Base-by-base conservation (phyloP, 2,888 invertebrate species). In the Drosophila neutralis region DNA sequence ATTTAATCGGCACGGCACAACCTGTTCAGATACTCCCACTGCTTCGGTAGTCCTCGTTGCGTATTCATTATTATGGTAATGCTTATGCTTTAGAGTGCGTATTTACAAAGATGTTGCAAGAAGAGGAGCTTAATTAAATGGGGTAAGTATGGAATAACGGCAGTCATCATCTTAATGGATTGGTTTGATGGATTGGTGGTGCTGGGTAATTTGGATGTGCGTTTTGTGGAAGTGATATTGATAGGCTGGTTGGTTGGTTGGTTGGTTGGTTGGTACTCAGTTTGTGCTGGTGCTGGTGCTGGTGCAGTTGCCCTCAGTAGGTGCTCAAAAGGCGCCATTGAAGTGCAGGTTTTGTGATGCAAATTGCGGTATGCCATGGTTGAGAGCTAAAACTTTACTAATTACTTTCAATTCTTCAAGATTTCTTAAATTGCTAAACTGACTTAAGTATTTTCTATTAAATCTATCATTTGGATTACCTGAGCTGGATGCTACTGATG, bases 361-460 rank as follows among this genome's bases (percentile, higher is more conserved):
- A 79, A 91, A 93, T 76, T 92, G 89, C 80, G 89, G 91, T n/a
- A 96, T 94, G 56, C 96, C 96, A 87, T 97, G 97, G 92, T 97
- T 97, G 64, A 97, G 93, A 11, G 97, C 96, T 85, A 97, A 93
- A 70, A 97, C 96, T 93, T 97, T 97, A 53, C 96, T 95, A 40
- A 97, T 96, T 86, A 97, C 96, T 91, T 96, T 96, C 59, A 97
- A 93, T 92, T 97, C 97, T 91, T 97, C 97, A 66, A 95, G 95
- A 74, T 92, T 91, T 82, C 89, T 91, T 78, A 89, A 79, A 69
- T 80, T 83, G 52, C 73, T 88, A 73, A 86, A 80, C 70, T 84
- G 90, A 87, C 87, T 87, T 84, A 83, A 74, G 51, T 73, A 61
- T 72, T 75, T 89, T 62, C 64, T 74, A 59, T 74, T 74, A 35